Evolutionary conservation across 1,140 invertebrate genomes (phyloP).

Genomic region (Camponotus pennsylvanicus): DNA sequence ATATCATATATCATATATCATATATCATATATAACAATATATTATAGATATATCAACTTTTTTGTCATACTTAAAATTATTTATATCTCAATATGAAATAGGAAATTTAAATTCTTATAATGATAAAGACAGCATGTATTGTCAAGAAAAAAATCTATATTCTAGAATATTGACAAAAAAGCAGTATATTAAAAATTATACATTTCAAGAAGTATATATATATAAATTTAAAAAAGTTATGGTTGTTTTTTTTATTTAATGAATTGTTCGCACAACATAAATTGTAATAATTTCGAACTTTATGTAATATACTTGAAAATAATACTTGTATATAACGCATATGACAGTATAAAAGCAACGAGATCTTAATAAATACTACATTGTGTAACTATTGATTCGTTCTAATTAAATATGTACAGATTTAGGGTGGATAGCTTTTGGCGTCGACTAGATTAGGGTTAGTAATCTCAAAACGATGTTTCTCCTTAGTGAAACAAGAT

Average conservation of each 20-base stretch:
- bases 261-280: not conserved
- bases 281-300: not conserved
- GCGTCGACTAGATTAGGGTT: constrained; percentile 38
- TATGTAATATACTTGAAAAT: not conserved
- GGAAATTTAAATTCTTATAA: not conserved
- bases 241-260: not conserved
- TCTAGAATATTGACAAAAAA: not conserved
- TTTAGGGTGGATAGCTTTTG: constrained; percentile 41
- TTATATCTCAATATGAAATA: not conserved
- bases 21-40: no score
- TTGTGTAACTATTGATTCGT: constrained; percentile 65
- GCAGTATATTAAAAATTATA: not conserved
- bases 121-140: not conserved
- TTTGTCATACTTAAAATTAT: not conserved
- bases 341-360: not conserved
- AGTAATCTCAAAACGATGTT: constrained; percentile 62
- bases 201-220: not conserved
- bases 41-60: not conserved
- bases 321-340: not conserved
- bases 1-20: not conserved
- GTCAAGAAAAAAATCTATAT: not conserved
- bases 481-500: constrained; percentile 55
- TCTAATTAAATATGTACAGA: constrained; percentile 53
- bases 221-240: not conserved
- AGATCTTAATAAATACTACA: constrained; percentile 24